Percentiles rank a stretch among this genome's conserved stretches.
Evolutionary conservation across 2,888 invertebrate species (phyloP).

Genomic region (Rhogogaster chlorosoma): DNA sequence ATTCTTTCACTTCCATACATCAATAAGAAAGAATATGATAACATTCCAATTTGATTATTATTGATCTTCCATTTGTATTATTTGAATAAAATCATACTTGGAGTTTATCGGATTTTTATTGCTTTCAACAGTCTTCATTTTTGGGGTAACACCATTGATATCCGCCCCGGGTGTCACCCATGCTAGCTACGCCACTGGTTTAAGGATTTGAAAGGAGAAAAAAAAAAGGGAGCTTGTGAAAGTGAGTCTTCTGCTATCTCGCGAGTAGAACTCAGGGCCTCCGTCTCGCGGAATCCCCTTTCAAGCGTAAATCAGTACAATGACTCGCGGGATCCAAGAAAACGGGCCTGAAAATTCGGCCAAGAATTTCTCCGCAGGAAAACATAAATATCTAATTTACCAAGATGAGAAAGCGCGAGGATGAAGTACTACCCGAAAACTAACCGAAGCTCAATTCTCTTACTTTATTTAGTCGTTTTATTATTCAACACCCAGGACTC

Average conservation of each 20-base stretch:
- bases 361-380: background rate
- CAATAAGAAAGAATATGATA: too few relatives aligned
- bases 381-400: constrained; percentile 17
- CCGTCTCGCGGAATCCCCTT: background rate
- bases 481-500: background rate
- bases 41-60: too few relatives aligned
- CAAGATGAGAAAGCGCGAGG: constrained; percentile 20
- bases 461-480: background rate
- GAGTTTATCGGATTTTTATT: too few relatives aligned
- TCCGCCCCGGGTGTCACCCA: too few relatives aligned
- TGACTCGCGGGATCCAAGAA: constrained; percentile 6
- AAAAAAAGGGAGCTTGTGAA: background rate
- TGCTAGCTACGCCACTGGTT: too few relatives aligned
- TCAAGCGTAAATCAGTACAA: constrained; percentile 32
- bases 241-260: background rate
- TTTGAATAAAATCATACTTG: too few relatives aligned
- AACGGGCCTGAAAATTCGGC: constrained; percentile 9
- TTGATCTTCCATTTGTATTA: too few relatives aligned
- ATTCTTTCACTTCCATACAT: too few relatives aligned
- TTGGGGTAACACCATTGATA: too few relatives aligned
- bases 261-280: background rate
- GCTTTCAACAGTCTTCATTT: too few relatives aligned
- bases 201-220: background rate
- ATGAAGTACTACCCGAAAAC: constrained; percentile 1
- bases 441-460: constrained; percentile 3